Percentiles rank a stretch among this genome's conserved stretches.
Conservation (phyloP, 1,140 invertebrate species). For the Theocolax elegans region DNA sequence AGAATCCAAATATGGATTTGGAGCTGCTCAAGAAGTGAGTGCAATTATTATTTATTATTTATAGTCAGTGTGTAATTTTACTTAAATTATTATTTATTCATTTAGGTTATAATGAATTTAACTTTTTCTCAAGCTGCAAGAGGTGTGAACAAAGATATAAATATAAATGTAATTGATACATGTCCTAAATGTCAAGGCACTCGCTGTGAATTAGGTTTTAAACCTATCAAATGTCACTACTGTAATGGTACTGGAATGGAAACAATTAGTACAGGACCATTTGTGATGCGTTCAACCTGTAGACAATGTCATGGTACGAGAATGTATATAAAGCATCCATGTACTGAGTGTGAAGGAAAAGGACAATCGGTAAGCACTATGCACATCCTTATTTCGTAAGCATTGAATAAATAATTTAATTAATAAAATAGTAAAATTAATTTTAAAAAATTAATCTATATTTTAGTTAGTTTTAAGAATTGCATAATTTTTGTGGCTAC, state of each 20-base stretch:
- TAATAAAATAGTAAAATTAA: background rate
- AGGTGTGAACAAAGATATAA: conserved; percentile 94
- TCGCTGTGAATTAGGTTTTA: conserved; percentile 88
- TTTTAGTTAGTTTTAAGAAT: background rate
- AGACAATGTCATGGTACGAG: conserved; percentile 90
- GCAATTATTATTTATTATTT: conserved; percentile 26
- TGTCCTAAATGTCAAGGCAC: conserved; percentile 90
- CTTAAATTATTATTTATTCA: conserved; percentile 42
- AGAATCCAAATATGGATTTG: conserved; percentile 89
- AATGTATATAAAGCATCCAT: conserved; percentile 90
- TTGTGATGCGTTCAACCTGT: conserved; percentile 97
- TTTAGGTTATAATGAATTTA: conserved; percentile 86
- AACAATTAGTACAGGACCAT: conserved; percentile 90
- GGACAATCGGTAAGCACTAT: conserved; percentile 77
- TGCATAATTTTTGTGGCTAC: background rate
- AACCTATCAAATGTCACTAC: conserved; percentile 85
- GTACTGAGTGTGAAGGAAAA: conserved; percentile 92
- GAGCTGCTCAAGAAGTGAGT: conserved; percentile 86
- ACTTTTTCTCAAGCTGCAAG: conserved; percentile 95
- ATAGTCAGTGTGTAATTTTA: conserved; percentile 13
- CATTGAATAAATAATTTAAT: too few relatives aligned
- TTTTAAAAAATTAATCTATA: background rate
- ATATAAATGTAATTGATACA: conserved; percentile 91
- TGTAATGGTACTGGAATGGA: conserved; percentile 99
- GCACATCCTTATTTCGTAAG: too few relatives aligned